phyloP scores from a whole-genome alignment of 2,888 invertebrate species.

The Formica aserva region DNA sequence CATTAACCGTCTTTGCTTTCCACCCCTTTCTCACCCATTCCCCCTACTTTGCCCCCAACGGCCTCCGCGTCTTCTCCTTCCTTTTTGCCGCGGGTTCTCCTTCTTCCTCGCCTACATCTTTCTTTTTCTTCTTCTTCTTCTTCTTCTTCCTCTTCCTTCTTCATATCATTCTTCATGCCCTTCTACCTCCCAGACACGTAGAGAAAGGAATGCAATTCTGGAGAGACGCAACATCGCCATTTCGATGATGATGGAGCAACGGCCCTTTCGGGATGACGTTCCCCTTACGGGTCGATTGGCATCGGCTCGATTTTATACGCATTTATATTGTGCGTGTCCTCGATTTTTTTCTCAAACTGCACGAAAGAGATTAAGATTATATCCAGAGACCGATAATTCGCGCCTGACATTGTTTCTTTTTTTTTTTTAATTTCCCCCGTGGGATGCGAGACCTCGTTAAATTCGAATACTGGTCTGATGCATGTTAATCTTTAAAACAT shows the following conservation, averaged over 20 bases:
- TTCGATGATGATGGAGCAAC: constrained; percentile 49
- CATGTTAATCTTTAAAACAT: not conserved
- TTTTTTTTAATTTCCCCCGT: not conserved
- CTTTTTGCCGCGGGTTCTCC: constrained; percentile 22
- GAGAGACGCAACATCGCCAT: constrained; percentile 48
- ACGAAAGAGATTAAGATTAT: not conserved
- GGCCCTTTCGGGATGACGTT: constrained; percentile 40
- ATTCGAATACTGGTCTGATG: not conserved
- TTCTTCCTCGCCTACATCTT: constrained; percentile 16
- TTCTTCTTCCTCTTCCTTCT: constrained; percentile 38
- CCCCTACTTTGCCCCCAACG: constrained; percentile 48
- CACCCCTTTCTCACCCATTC: constrained; percentile 33
- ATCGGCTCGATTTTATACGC: not conserved
- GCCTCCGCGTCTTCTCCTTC: constrained; percentile 36
- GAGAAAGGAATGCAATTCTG: constrained; percentile 56
- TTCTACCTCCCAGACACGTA: constrained; percentile 16
- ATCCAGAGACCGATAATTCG: not conserved
- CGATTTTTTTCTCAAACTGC: not conserved
- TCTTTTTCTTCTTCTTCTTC: constrained; percentile 23
- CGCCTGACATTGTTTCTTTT: not conserved
- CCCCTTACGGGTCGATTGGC: not conserved
- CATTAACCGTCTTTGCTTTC: constrained; percentile 77
- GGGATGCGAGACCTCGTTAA: not conserved
- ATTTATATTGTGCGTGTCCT: not conserved
- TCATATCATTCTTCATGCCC: constrained; percentile 26